Evolutionary conservation across 2,113 vertebrate genomes (phyloP).

Genomic region (Rhabdomys dilectus): DNA sequence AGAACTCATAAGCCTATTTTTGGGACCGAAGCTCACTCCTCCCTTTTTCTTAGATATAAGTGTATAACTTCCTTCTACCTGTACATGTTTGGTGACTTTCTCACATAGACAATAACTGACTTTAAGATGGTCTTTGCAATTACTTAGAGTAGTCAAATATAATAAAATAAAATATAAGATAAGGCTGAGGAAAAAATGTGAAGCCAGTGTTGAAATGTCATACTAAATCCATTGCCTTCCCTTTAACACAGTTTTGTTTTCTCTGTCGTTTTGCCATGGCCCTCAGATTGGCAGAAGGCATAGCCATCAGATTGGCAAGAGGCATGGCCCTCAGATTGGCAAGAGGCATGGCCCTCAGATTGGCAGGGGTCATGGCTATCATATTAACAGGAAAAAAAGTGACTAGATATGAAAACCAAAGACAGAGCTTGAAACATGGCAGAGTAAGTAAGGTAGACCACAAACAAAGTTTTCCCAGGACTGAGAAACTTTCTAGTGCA

Average conservation of each 20-base stretch:
- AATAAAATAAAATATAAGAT: neutral
- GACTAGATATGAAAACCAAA: conserved; percentile 21
- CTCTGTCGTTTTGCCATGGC: conserved; percentile 1
- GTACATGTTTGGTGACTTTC: neutral
- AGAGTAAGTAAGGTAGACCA: neutral
- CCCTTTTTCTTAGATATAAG: neutral
- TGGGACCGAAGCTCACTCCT: neutral
- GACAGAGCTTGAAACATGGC: neutral
- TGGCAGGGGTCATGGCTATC: neutral
- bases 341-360: neutral
- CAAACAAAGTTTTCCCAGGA: neutral
- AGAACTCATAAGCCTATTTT: neutral
- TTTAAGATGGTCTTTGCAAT: neutral
- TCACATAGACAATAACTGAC: conserved; percentile 16
- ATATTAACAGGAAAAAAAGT: neutral
- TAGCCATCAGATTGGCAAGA: neutral
- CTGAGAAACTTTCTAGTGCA: neutral
- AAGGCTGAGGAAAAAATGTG: neutral
- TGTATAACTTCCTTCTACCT: neutral
- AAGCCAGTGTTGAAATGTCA: neutral
- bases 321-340: neutral
- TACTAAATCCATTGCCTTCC: neutral
- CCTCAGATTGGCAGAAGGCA: neutral
- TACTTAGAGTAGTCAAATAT: neutral
- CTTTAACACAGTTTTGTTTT: neutral